A percentile compares a stretch with the other conserved stretches of the same genome.
Conservation (phyloP, 1,140 invertebrate species). For the Copidosoma floridanum region DNA sequence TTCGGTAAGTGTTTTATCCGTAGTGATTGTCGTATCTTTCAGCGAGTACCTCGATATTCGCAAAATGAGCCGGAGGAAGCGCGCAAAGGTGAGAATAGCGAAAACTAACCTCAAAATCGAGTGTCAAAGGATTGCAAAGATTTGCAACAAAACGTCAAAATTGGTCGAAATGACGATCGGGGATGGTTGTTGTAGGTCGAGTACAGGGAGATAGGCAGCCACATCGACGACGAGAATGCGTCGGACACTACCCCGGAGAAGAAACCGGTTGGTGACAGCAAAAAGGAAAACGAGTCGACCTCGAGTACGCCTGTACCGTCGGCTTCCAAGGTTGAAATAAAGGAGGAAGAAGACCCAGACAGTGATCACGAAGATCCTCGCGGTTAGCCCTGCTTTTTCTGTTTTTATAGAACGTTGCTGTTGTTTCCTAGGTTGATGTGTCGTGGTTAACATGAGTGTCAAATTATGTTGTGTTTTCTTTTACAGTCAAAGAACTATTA, state of each 20-base stretch:
- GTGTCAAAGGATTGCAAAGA: neutral
- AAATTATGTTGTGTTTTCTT: slow-evolving; percentile 29
- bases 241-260: slow-evolving; percentile 60
- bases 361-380: slow-evolving; percentile 55
- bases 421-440: neutral
- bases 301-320: slow-evolving; percentile 34
- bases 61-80: slow-evolving; percentile 68
- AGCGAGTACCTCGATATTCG: neutral
- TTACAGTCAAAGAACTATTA: slow-evolving; percentile 52
- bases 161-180: too few relatives aligned
- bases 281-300: slow-evolving; percentile 43
- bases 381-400: too few relatives aligned
- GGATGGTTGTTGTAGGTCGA: slow-evolving; percentile 59
- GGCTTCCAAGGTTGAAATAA: slow-evolving; percentile 43
- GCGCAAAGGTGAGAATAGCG: slow-evolving; percentile 58
- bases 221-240: slow-evolving; percentile 63
- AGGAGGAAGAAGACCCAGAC: slow-evolving; percentile 54
- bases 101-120: slow-evolving; percentile 20
- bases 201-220: slow-evolving; percentile 66
- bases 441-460: neutral
- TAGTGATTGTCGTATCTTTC: neutral
- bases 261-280: slow-evolving; percentile 49
- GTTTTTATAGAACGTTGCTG: neutral
- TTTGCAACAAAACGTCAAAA: slow-evolving; percentile 7
- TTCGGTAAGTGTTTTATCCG: too few relatives aligned